phyloP scores from a whole-genome alignment of 2,113 vertebrate species.

The Callithrix jacchus region DNA sequence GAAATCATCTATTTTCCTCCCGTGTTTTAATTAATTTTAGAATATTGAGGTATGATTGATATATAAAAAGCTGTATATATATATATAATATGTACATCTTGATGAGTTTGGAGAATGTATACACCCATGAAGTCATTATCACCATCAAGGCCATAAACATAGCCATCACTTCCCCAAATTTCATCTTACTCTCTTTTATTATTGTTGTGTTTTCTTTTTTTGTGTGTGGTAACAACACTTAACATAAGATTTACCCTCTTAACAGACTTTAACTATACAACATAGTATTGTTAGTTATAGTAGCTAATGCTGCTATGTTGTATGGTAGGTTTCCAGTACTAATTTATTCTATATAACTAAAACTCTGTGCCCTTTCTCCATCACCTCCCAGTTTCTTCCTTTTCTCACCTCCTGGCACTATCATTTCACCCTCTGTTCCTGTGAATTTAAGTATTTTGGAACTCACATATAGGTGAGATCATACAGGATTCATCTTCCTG shows the following conservation, averaged over 20 bases:
- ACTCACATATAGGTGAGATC: background rate
- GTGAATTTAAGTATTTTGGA: background rate
- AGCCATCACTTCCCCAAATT: background rate
- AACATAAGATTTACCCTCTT: background rate
- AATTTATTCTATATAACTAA: background rate
- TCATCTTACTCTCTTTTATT: background rate
- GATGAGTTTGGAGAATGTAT: background rate
- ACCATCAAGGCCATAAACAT: background rate
- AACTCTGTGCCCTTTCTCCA: background rate
- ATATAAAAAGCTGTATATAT: background rate
- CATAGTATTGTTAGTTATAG: background rate
- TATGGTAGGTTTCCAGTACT: background rate
- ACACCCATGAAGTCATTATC: background rate
- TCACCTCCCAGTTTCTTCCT: background rate
- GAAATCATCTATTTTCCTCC: background rate
- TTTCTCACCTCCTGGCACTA: background rate
- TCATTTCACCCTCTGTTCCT: background rate
- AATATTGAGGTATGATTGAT: background rate
- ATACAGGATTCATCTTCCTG: background rate
- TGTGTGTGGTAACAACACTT: background rate
- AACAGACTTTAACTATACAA: background rate
- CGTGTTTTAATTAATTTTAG: background rate
- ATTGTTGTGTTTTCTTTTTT: background rate
- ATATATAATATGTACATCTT: background rate
- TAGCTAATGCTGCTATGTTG: background rate